These are phyloP conservation scores for Trichogramma dendrolimi DNA, from an alignment of 2,888 invertebrate species.

Conservation along the genomic window DNA sequence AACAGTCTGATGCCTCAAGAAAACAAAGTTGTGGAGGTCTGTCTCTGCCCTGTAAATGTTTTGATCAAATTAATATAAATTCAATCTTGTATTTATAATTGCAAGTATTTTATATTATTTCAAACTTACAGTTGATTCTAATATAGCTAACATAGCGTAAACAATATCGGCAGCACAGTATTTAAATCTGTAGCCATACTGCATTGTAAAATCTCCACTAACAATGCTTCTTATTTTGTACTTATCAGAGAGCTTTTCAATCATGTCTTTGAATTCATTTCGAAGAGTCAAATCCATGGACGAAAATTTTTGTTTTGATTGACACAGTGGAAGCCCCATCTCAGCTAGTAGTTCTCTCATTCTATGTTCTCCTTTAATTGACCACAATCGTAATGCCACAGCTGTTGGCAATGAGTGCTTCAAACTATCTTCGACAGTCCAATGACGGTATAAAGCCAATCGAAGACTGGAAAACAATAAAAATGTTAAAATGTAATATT, in stretches of 20 bases:
- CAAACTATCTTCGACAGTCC: constrained; percentile 84
- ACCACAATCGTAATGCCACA: constrained; percentile 80
- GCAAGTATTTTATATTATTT: not conserved
- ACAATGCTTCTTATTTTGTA: constrained; percentile 69
- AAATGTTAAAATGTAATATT: constrained; percentile 6
- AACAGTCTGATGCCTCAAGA: constrained; percentile 66
- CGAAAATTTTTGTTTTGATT: constrained; percentile 78
- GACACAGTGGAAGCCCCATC: constrained; percentile 80
- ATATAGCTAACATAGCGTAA: constrained; percentile 72
- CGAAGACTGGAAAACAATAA: constrained; percentile 53
- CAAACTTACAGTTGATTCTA: constrained; percentile 65
- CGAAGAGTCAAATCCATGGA: constrained; percentile 86
- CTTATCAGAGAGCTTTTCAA: constrained; percentile 63
- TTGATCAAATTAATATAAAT: constrained; percentile 5
- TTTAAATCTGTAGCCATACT: constrained; percentile 75
- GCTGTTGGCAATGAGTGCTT: constrained; percentile 75
- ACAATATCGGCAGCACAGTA: constrained; percentile 81
- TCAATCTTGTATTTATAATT: not conserved
- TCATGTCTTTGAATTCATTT: constrained; percentile 67
- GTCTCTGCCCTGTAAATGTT: constrained; percentile 54
- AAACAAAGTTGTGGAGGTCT: constrained; percentile 66
- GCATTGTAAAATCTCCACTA: constrained; percentile 74
- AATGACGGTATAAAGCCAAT: constrained; percentile 82
- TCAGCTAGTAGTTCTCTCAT: constrained; percentile 84
- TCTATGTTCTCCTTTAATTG: constrained; percentile 75